Percentiles rank a stretch among this genome's conserved stretches.
These are phyloP conservation scores for Hyperoplus immaculatus DNA, from an alignment of 2,797 vertebrate genomes.

Conservation along the genomic window DNA sequence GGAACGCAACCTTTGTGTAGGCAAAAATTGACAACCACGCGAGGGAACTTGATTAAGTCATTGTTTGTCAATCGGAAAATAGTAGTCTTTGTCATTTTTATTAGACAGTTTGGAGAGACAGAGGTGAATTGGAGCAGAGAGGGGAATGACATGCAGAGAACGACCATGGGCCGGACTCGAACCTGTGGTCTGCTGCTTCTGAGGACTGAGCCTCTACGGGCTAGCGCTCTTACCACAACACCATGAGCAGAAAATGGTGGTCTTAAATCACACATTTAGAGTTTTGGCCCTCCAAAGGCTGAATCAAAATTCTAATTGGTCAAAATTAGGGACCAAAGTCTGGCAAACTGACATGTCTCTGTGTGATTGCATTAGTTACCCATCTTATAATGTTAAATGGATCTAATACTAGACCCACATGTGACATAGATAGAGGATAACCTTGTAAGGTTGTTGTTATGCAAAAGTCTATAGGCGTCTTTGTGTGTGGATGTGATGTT, in stretches of 20 bases:
- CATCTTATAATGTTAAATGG: neutral
- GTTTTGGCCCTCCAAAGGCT: neutral
- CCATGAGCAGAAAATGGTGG: neutral
- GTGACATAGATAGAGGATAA: neutral
- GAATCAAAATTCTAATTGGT: neutral
- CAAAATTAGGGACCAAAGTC: neutral
- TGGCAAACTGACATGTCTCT: neutral
- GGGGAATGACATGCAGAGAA: too few species aligned
- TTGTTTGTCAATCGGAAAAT: neutral
- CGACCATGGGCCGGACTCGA: too few species aligned
- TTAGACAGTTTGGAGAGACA: too few species aligned
- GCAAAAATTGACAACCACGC: neutral
- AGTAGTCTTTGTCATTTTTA: too few species aligned
- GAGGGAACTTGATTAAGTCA: conserved; percentile 14
- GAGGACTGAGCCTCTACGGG: too few species aligned
- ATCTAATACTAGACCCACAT: neutral
- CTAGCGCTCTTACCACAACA: too few species aligned
- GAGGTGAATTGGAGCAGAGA: too few species aligned
- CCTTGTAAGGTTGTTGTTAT: neutral
- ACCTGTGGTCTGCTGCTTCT: too few species aligned
- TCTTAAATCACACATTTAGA: neutral
- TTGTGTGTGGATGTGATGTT: neutral
- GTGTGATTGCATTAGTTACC: neutral
- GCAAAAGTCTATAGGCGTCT: neutral
- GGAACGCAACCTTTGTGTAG: too few species aligned